Evolutionary conservation across 92 coral and sea anemone species (phyloP).

Genomic region (Siderastrea siderea): DNA sequence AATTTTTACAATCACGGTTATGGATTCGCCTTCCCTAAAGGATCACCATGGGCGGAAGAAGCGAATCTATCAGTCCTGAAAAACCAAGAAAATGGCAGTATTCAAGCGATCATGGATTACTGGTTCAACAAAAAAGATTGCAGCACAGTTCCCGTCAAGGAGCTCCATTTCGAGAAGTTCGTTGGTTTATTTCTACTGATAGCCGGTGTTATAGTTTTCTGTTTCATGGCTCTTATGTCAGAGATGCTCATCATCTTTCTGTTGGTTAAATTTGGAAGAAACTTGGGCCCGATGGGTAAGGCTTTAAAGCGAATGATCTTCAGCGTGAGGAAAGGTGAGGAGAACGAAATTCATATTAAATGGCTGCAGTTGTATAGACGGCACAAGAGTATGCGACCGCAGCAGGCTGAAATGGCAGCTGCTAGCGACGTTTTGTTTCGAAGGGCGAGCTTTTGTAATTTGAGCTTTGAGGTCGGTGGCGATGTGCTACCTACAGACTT

Average conservation of each 20-base stretch:
- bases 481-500: background rate
- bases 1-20: constrained; percentile 74
- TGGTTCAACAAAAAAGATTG: constrained; percentile 65
- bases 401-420: background rate
- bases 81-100: constrained; percentile 83
- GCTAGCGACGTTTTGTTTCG: constrained; percentile 7
- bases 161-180: constrained; percentile 60
- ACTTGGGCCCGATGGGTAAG: constrained; percentile 53
- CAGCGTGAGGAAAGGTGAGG: constrained; percentile 58
- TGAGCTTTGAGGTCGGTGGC: constrained; percentile 22
- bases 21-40: constrained; percentile 81
- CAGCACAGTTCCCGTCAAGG: constrained; percentile 14
- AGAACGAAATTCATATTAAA: constrained; percentile 27
- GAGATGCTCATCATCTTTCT: constrained; percentile 67
- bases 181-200: constrained; percentile 80
- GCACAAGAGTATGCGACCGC: constrained; percentile 30
- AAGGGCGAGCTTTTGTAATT: constrained; percentile 38
- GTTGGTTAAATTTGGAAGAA: constrained; percentile 46
- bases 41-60: constrained; percentile 81
- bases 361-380: constrained; percentile 39
- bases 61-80: constrained; percentile 70
- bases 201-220: constrained; percentile 66
- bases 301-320: constrained; percentile 54
- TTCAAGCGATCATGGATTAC: constrained; percentile 42
- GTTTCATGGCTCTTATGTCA: constrained; percentile 56